Evolutionary conservation across 2,113 vertebrate species (phyloP), one percentile per base, ranked within the genome.

Genomic region (Psittacula cyanocephala): DNA sequence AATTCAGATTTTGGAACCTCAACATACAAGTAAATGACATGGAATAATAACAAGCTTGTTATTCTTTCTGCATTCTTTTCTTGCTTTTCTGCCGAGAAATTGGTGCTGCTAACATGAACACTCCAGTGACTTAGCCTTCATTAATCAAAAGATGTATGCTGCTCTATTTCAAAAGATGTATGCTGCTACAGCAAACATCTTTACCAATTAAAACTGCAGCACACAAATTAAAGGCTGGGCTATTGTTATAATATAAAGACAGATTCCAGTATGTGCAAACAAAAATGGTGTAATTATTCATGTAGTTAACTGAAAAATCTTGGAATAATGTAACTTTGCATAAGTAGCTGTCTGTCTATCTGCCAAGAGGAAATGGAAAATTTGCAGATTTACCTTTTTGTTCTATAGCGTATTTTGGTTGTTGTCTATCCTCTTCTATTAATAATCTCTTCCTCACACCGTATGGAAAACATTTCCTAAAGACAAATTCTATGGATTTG

Each of bases 221-320:
- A 86, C 27, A 88, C 27, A 86, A 86, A 95, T 64, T 80, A 62
- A 85, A 81, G 68, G 15, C 49, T 67, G 64, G 14, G 18, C 46
- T 86, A 72, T 39, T 80, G 33, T 74, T 88, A 53, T 14, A 75
- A 65, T 65, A 60, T 17, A 31, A 82, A 78, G 43, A 78, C 44
- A 50, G 57, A 82, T 49, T 85, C 35, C 20, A 94, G 5, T 50
- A 80, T 31, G 8, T 39, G 13, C 18, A 72, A 86, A 63, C 43
- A 91, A 81, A 86, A 89, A 50, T 13, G 6, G 13, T 70, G 41
- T 31, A 70, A 91, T 87, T 80, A 89, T 89, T 88, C 44, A 80
- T n/a, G 63, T 17, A 85, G n/a, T 65, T 92, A 87, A 94, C 27
- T 74, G 70, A 89, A 94, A 94, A 91, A 20, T 17, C 31, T 67